Percentiles rank a stretch among this genome's conserved stretches.
Evolutionary conservation across 1,140 invertebrate genomes (phyloP).

Genomic region (Triops cancriformis): DNA sequence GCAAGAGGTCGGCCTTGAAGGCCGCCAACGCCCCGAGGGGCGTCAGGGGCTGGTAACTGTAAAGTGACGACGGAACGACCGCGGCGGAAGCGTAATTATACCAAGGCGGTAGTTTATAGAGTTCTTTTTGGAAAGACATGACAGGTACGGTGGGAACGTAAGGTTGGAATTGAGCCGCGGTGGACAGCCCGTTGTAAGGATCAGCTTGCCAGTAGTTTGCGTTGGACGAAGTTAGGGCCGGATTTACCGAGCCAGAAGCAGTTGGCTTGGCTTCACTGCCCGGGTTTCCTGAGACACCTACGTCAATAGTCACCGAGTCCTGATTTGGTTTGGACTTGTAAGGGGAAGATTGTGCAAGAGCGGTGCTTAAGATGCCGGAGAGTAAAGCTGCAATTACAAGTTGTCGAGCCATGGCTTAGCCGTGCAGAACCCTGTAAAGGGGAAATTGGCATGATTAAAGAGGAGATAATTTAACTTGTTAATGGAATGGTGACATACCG

Average conservation of each 20-base stretch:
- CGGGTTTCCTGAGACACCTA: neutral
- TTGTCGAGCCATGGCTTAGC: neutral
- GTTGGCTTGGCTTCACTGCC: neutral
- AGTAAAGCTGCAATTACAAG: neutral
- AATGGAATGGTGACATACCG: neutral
- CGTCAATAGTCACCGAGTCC: neutral
- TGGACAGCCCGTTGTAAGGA: neutral
- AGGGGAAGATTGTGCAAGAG: neutral
- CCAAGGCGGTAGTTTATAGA: neutral
- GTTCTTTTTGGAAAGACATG: neutral
- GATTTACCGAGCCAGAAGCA: neutral
- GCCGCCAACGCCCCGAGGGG: constrained; percentile 15
- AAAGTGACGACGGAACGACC: neutral
- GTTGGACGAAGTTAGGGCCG: neutral
- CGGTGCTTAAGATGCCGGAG: neutral
- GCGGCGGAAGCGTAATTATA: neutral
- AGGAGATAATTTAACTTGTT: neutral
- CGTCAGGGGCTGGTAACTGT: constrained; percentile 16
- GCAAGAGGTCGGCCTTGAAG: constrained; percentile 10
- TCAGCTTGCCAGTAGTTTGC: neutral
- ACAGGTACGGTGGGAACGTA: neutral
- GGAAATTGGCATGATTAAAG: no score
- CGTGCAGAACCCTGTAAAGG: neutral
- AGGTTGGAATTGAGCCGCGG: neutral
- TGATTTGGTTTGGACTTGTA: neutral